Conservation (phyloP, 2,888 invertebrate species). For the Physocephala rufipes region DNA sequence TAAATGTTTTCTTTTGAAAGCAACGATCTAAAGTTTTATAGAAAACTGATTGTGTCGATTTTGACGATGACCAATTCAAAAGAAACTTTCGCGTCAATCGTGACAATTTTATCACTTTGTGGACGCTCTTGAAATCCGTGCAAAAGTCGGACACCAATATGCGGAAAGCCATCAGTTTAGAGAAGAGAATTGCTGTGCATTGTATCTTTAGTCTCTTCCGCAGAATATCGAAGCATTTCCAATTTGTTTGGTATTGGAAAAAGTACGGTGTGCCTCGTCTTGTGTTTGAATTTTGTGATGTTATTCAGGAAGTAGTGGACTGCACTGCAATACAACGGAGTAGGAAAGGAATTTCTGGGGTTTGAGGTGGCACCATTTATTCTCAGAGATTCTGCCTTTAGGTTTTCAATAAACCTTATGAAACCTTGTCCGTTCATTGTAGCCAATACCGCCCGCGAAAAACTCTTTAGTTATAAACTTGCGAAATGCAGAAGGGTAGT, state of each 20-base stretch:
- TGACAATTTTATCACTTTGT: slow-evolving; percentile 9
- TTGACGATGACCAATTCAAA: too few species aligned
- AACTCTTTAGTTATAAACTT: slow-evolving; percentile 15
- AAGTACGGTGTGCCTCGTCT: slow-evolving; percentile 33
- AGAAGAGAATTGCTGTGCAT: slow-evolving; percentile 37
- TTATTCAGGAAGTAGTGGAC: background rate
- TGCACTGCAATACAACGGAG: too few species aligned
- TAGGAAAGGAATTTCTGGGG: slow-evolving; percentile 25
- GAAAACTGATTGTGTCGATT: too few species aligned
- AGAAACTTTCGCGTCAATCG: background rate
- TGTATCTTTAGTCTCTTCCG: slow-evolving; percentile 34
- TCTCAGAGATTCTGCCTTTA: too few species aligned
- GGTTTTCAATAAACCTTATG: too few species aligned
- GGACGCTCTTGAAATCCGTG: slow-evolving; percentile 14
- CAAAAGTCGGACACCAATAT: slow-evolving; percentile 22
- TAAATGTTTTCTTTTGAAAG: too few species aligned
- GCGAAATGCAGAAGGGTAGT: slow-evolving; percentile 26
- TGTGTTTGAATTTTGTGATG: slow-evolving; percentile 26
- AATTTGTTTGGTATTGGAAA: slow-evolving; percentile 38
- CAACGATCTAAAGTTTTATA: too few species aligned
- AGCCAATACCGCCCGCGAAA: too few species aligned
- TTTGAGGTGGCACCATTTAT: background rate
- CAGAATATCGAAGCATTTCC: slow-evolving; percentile 31
- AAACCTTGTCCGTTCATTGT: too few species aligned
- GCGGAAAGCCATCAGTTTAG: slow-evolving; percentile 29